These are phyloP conservation scores for Caenorhabditis sp. DNA, from an alignment of 2,888 invertebrate genomes.

Conservation along the genomic window DNA sequence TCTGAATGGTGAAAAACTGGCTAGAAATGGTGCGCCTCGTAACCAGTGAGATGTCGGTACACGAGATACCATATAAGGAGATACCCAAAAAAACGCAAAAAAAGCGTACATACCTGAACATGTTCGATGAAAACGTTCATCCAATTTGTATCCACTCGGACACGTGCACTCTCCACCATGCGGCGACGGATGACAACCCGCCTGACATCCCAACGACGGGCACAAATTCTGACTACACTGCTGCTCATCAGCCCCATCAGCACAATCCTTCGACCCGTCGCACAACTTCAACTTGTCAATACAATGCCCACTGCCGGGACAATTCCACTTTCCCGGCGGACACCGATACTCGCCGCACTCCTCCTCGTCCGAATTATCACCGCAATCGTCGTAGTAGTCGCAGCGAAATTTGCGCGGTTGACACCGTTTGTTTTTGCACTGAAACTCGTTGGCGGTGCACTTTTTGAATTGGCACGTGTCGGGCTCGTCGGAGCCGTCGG, in stretches of 20 bases:
- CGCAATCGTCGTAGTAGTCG: conserved; percentile 85
- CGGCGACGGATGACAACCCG: conserved; percentile 88
- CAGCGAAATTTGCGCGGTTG: conserved; percentile 73
- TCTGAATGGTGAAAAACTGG: too few relatives aligned
- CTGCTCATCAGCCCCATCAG: conserved; percentile 89
- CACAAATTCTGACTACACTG: conserved; percentile 79
- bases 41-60: too few relatives aligned
- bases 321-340: conserved; percentile 67
- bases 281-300: conserved; percentile 93
- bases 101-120: conserved; percentile 76
- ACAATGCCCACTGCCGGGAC: conserved; percentile 79
- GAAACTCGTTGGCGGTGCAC: conserved; percentile 69
- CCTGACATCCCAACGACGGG: conserved; percentile 84
- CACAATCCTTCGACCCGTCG: conserved; percentile 94
- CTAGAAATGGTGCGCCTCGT: too few relatives aligned
- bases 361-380: conserved; percentile 83
- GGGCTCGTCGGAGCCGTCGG: conserved; percentile 78
- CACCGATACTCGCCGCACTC: conserved; percentile 70
- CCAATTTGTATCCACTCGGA: conserved; percentile 83
- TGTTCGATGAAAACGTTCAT: conserved; percentile 81
- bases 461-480: conserved; percentile 67
- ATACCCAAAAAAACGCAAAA: too few relatives aligned
- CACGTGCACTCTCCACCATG: conserved; percentile 81
- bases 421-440: conserved; percentile 71
- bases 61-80: too few relatives aligned